Evolutionary conservation across 30 jellyfish, hydroid and myxozoan genomes (phyloP), one percentile per base, ranked within the genome.

Genomic region (Aurelia aurita complex sp. Pacific): DNA sequence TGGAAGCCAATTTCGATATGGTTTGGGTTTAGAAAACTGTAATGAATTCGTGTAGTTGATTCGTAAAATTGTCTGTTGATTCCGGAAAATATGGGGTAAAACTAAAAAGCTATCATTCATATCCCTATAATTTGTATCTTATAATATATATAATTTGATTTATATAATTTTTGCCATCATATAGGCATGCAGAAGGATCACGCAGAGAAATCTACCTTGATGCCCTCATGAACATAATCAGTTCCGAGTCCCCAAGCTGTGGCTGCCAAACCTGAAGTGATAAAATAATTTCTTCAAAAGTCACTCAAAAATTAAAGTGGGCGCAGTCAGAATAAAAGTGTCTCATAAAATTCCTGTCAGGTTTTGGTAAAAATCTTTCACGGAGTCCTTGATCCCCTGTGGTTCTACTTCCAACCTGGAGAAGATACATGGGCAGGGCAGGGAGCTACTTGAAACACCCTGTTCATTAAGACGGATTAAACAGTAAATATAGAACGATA

Each of bases 181-280:
- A 46, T 46, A 9, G 15, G 57, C 11, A 46, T 6, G 57, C 11
- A 76, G 29, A 18, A 55, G 81, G 14, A 6, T 35, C 36, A 46
- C 40, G 65, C 0, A 66, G 40, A 34, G 66, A 38, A 23, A 19
- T 67, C 11, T 53, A 89, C 97, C 97, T 80, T 7, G 99, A 97
- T 16, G 99, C 99, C n/a, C 99, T 86, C 6, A 95, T 74, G 72
- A 76, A 95, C 87, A 86, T 91, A 89, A 95, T 40, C 55, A 95
- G 87, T 46, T 79, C 90, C n/a, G 96, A 75, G 73, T 95, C 96
- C 14, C 72, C 92, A 8, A 95, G 65, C 38, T 74, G 69, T 2
- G 99, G 99, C 15, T 79, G 69, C 99, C 99, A 95, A 15, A 95
- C 81, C 99, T 95, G 8, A 29, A 79, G 69, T 11, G 3, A 13